These are phyloP conservation scores for Oeneis ivallda DNA, from an alignment of 2,888 invertebrate genomes.

Conservation along the genomic window DNA sequence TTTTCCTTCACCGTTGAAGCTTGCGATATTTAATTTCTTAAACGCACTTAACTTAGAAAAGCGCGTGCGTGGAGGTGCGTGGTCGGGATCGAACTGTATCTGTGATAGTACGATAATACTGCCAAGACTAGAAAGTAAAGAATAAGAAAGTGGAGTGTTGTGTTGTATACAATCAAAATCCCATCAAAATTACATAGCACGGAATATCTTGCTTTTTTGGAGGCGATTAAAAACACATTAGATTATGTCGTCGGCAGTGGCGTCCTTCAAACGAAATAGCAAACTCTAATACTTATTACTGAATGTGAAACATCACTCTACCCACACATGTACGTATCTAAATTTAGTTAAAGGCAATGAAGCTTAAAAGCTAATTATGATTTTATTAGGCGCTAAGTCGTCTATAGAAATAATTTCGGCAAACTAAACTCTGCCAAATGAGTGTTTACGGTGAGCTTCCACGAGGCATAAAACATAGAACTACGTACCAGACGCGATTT, in stretches of 20 bases:
- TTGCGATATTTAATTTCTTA: no score
- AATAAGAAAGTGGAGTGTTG: no score
- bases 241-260: neutral
- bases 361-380: slow-evolving; percentile 12
- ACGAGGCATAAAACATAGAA: neutral
- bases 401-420: neutral
- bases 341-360: slow-evolving; percentile 7
- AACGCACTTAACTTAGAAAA: no score
- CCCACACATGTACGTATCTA: slow-evolving; percentile 4
- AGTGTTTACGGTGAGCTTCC: neutral
- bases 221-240: neutral
- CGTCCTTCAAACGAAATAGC: slow-evolving; percentile 4
- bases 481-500: no score
- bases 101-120: no score
- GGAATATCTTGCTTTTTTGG: neutral
- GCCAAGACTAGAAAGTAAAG: no score
- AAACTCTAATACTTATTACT: neutral
- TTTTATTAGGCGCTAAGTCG: slow-evolving; percentile 19
- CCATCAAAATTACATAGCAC: neutral
- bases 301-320: slow-evolving; percentile 1
- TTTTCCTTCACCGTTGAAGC: no score
- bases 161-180: no score
- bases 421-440: slow-evolving; percentile 24
- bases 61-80: no score
- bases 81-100: no score